Evolutionary conservation across 2,113 vertebrate species (phyloP).

Genomic region (Drymodes brunneopygia): DNA sequence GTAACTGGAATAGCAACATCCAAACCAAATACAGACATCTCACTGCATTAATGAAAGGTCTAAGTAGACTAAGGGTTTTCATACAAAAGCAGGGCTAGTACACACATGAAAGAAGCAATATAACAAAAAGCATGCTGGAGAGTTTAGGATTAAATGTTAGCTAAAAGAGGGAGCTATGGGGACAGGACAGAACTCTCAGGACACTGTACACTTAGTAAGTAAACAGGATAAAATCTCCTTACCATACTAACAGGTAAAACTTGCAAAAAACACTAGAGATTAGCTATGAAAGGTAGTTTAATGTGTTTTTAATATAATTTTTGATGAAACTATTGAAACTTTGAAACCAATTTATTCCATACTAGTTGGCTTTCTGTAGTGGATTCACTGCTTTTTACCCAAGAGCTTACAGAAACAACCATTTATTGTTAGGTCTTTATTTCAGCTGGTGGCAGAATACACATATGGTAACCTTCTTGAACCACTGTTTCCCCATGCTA

Average conservation of each 20-base stretch:
- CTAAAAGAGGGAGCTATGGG: background rate
- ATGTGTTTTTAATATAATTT: background rate
- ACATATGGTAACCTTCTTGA: background rate
- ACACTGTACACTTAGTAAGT: background rate
- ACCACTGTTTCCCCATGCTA: background rate
- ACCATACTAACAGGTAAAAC: background rate
- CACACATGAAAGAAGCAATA: background rate
- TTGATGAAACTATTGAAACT: background rate
- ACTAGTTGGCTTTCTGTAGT: background rate
- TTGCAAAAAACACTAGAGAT: background rate
- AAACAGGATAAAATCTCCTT: background rate
- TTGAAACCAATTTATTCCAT: background rate
- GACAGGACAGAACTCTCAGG: background rate
- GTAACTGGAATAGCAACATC: background rate
- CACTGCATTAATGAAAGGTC: background rate
- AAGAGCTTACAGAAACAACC: background rate
- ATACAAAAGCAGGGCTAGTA: background rate
- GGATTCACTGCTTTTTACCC: background rate
- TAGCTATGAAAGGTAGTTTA: background rate
- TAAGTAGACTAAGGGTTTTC: background rate
- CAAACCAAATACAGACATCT: background rate
- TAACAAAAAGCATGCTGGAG: background rate
- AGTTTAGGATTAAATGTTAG: background rate
- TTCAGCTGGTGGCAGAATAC: background rate
- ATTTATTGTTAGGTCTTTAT: background rate